Evolutionary conservation across 2,888 invertebrate species (phyloP).

Genomic region (Oligia strigilis): DNA sequence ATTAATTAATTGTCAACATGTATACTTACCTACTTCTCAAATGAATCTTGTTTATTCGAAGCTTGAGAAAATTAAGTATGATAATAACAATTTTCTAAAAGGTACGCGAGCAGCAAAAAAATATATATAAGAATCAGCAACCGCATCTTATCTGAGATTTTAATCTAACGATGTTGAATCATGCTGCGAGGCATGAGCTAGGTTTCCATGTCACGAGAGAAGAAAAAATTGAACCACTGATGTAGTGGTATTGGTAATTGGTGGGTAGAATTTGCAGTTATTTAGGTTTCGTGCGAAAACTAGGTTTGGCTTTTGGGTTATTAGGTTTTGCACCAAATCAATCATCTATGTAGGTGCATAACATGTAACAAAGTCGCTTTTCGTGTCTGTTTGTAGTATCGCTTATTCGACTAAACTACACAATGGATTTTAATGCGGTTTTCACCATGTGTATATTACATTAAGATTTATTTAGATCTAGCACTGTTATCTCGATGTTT

Average conservation of each 20-base stretch:
- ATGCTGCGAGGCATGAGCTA: slow-evolving; percentile 51
- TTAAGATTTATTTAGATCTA: too few relatives aligned
- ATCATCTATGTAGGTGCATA: background rate
- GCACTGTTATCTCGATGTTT: background rate
- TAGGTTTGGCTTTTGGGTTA: background rate
- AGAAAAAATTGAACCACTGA: slow-evolving; percentile 14
- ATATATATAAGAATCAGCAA: slow-evolving; percentile 46
- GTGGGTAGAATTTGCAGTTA: background rate
- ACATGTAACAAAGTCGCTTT: background rate
- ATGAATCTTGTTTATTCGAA: slow-evolving; percentile 29
- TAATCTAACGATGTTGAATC: slow-evolving; percentile 50
- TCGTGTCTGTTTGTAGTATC: background rate
- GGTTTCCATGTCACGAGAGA: slow-evolving; percentile 54
- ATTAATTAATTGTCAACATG: slow-evolving; percentile 36
- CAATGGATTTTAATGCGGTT: background rate
- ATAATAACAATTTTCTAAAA: slow-evolving; percentile 66
- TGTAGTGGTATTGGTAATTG: slow-evolving; percentile 7
- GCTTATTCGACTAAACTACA: background rate
- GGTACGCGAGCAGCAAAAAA: slow-evolving; percentile 62
- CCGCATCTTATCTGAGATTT: slow-evolving; percentile 60
- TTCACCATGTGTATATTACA: too few relatives aligned
- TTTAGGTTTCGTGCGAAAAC: background rate
- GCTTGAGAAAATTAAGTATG: slow-evolving; percentile 58
- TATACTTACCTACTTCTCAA: slow-evolving; percentile 21
- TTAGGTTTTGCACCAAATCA: background rate